Percentiles rank a stretch among this genome's conserved stretches.
These are phyloP conservation scores for Microtus montanus DNA, from an alignment of 2,113 vertebrate genomes.

Conservation along the genomic window DNA sequence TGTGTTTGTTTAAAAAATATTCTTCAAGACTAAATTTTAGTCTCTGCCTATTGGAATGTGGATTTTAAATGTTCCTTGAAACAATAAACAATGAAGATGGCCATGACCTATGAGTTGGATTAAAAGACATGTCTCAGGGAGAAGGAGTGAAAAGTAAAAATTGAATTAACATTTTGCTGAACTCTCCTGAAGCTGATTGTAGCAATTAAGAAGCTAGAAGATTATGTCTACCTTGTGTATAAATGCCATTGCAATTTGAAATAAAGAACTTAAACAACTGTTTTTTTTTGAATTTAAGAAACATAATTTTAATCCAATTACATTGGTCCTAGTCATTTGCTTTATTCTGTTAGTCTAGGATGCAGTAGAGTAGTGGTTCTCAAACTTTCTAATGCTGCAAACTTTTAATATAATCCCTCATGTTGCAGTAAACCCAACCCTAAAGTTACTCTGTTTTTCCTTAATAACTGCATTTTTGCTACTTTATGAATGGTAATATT, in stretches of 20 bases:
- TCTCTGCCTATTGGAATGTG: constrained; percentile 54
- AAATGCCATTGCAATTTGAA: constrained; percentile 18
- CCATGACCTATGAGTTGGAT: constrained; percentile 8
- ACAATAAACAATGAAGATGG: constrained; percentile 48
- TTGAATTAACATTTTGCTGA: constrained; percentile 5
- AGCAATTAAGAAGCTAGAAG: constrained; percentile 37
- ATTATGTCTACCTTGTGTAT: neutral
- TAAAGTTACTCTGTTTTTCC: neutral
- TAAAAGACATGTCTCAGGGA: constrained; percentile 25
- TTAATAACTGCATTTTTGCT: neutral
- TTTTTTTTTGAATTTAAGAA: constrained; percentile 20
- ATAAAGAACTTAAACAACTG: neutral
- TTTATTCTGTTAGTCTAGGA: accelerated
- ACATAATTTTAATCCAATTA: neutral
- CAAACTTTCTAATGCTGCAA: neutral
- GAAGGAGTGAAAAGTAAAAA: neutral
- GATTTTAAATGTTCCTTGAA: constrained; percentile 57
- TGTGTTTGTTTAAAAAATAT: constrained; percentile 57
- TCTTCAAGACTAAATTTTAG: constrained; percentile 59
- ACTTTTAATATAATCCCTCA: neutral
- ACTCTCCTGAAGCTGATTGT: constrained; percentile 51
- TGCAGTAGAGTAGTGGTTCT: neutral
- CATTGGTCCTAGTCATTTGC: neutral
- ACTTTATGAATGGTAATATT: no score
- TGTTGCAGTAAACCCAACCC: neutral